A percentile compares a stretch with the other conserved stretches of the same genome.
Evolutionary conservation across 2,888 invertebrate genomes (phyloP).

Genomic region (Polyploca ridens): DNA sequence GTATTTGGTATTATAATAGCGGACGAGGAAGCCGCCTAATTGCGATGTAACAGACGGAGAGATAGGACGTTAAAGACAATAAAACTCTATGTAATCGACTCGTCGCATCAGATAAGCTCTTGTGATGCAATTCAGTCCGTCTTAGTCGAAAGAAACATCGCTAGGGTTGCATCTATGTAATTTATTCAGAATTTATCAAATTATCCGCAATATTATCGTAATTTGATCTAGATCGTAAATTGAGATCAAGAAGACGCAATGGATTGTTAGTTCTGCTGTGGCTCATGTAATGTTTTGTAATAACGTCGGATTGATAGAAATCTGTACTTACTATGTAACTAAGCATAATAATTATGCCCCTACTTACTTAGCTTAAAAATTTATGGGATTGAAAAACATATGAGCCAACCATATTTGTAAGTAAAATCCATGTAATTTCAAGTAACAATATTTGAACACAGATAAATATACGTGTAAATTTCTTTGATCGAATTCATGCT

Average conservation of each 20-base stretch:
- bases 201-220: background rate
- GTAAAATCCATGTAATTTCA: background rate
- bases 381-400: background rate
- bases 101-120: slow-evolving; percentile 49
- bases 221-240: slow-evolving; percentile 3
- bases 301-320: background rate
- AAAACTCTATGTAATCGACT: slow-evolving; percentile 51
- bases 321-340: background rate
- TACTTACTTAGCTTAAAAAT: background rate
- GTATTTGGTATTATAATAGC: slow-evolving; percentile 29
- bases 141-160: slow-evolving; percentile 15
- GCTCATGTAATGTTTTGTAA: slow-evolving; percentile 1
- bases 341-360: background rate
- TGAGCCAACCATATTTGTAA: background rate
- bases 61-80: slow-evolving; percentile 45
- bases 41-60: slow-evolving; percentile 34
- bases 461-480: background rate
- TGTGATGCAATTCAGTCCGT: slow-evolving; percentile 49
- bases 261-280: background rate
- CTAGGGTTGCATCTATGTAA: slow-evolving; percentile 17
- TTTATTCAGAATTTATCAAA: slow-evolving; percentile 1
- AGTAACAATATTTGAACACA: background rate
- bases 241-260: background rate
- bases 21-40: slow-evolving; percentile 33
- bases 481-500: too few relatives aligned